These are phyloP conservation scores for Pseudorasbora parva DNA, from an alignment of 2,113 vertebrate species.

Conservation along the genomic window DNA sequence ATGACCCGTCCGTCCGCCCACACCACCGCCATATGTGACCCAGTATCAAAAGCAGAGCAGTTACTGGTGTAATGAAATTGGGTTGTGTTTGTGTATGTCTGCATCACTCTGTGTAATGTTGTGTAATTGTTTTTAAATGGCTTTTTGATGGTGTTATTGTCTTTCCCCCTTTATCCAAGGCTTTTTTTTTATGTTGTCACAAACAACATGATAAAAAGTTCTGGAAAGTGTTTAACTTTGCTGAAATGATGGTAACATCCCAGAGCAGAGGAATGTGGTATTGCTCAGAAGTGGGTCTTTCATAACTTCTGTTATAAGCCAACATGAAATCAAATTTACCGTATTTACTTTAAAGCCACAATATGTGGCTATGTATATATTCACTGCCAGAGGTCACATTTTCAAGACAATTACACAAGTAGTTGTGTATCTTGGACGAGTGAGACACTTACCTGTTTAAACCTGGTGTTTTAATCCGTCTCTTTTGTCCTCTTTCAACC, in stretches of 20 bases:
- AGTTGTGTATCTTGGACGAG: too few relatives aligned
- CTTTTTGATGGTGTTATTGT: conserved; percentile 24
- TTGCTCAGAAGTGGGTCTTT: conserved; percentile 9
- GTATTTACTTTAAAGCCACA: not conserved
- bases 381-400: too few relatives aligned
- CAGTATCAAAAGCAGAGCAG: not conserved
- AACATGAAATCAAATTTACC: not conserved
- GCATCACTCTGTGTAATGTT: not conserved
- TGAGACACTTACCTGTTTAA: too few relatives aligned
- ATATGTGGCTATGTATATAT: too few relatives aligned
- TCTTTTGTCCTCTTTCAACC: too few relatives aligned
- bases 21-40: conserved; percentile 9
- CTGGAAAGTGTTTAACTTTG: conserved; percentile 1
- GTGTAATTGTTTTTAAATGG: conserved; percentile 25
- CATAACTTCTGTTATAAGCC: not conserved
- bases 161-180: conserved; percentile 2
- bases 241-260: not conserved
- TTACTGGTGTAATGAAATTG: conserved; percentile 7
- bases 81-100: conserved; percentile 25
- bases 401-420: too few relatives aligned
- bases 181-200: conserved; percentile 1
- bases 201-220: conserved; percentile 2
- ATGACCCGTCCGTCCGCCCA: conserved; percentile 15
- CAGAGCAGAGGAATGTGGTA: not conserved
- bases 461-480: too few relatives aligned